Percentiles rank a stretch among this genome's conserved stretches.
These are phyloP conservation scores for Cerastis leucographa DNA, from an alignment of 2,888 invertebrate genomes.

Conservation along the genomic window DNA sequence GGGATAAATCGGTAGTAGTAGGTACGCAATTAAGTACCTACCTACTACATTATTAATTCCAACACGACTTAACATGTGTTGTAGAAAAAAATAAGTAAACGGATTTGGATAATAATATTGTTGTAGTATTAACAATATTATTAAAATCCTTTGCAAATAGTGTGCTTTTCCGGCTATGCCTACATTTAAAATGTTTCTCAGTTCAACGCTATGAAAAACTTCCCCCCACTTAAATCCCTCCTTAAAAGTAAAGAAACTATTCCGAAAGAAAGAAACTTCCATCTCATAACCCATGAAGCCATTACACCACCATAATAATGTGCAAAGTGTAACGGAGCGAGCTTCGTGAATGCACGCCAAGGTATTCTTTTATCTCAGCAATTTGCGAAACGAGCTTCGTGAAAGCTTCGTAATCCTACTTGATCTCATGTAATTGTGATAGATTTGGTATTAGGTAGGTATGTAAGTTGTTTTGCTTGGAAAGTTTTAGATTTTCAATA, in stretches of 20 bases:
- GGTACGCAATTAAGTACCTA: no score
- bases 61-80: not conserved
- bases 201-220: not conserved
- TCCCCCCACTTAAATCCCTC: slow-evolving; percentile 1
- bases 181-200: no score
- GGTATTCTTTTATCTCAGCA: slow-evolving; percentile 74
- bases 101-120: no score
- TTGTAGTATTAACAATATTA: not conserved
- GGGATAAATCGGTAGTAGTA: not conserved
- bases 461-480: not conserved
- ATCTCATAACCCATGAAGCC: slow-evolving; percentile 62
- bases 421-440: slow-evolving; percentile 68
- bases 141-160: not conserved
- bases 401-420: slow-evolving; percentile 68
- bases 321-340: slow-evolving; percentile 68
- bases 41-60: not conserved
- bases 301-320: slow-evolving; percentile 65
- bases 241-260: slow-evolving; percentile 42
- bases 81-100: not conserved
- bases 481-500: not conserved
- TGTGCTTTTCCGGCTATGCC: not conserved
- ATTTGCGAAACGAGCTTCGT: slow-evolving; percentile 72
- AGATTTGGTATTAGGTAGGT: slow-evolving; percentile 49
- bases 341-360: slow-evolving; percentile 73
- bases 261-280: slow-evolving; percentile 51